Base-by-base conservation (phyloP, 2,888 invertebrate species). In the Scaptomyza caliginosa region DNA sequence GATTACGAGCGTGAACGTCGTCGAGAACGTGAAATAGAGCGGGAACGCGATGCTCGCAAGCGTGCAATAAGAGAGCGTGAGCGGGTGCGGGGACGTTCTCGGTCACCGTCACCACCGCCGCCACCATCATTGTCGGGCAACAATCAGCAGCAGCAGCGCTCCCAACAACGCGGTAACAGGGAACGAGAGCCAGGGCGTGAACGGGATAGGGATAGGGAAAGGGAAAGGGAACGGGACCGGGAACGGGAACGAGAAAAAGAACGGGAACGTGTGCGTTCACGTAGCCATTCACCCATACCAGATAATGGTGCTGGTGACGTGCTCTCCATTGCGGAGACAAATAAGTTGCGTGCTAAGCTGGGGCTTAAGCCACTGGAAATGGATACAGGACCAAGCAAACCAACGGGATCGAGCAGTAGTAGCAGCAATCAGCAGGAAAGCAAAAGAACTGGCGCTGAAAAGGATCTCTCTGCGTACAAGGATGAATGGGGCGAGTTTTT, bases 321-420 rank as follows among this genome's bases (percentile, higher is more conserved):
- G 81, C 92, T 97, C 16, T 96, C 97, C 0, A 93, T 97, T 45
- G 95, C 95, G 51, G 97, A 96, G 82, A 97, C 96, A 4, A 98
- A 98, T 91, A 96, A 95, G 75, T 92, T 99, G 10, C 93, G 99
- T 84, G 96, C 96, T 1, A 98, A 98, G 90, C 93, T 99, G 21
- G 99, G 99, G 0, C 92, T 99, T 30, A 98, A 98, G 89, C 99
- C 99, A 0, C 92, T 99, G 3, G 96, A 98, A 83, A 92, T 95
- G 0, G 92, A 93, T 11, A 70, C 87, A 3, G 90, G 89, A 0
- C 80, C 90, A 0, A 77, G 62, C 10, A 86, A 87, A 42, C 59
- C 83, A 2, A 95, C 74, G 6, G 24, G 77, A 28, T 13, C 68
- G 0, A 57, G 28, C 10, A 68, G 60, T 43, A 65, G 60, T 46